Base-by-base conservation (phyloP, 2,113 vertebrate genomes). In the Crotophaga sulcirostris region DNA sequence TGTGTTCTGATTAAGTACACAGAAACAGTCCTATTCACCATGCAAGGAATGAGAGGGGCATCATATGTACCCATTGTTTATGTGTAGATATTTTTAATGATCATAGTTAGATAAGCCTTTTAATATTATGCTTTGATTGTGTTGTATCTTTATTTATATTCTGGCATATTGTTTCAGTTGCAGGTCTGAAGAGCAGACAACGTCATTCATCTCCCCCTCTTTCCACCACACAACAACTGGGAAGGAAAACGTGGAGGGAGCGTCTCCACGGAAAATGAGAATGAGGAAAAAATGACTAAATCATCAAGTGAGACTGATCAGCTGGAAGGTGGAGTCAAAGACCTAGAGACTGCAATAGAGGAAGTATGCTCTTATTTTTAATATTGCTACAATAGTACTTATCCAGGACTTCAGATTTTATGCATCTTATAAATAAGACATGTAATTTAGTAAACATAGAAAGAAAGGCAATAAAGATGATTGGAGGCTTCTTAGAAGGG, bases 1-100 rank as follows among this genome's bases (percentile, higher is more conserved):
- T 83, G 96, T 97, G 96, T 96, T 96, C 96, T 97, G 95, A 98
- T 97, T 97, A 97, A 97, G 82, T 92, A 95, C 76, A 96, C 94
- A 97, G 93, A 96, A 98, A 93, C 86, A 25, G 84, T 69, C 93
- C 84, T 85, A 63, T 91, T 97, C 77, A 92, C 87, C 9, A 21
- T n/a, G 64, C 24, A 84, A 91, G 90, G 95, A 97, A 96, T 88
- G 93, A 96, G 49, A 29, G 56, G 42, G 55, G 59, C 93, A 97
- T 95, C 91, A 62, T 96, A 96, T 94, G 90, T 90, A 96, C 29
- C 72, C 74, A 89, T 82, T 94, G 82, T 96, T 97, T 81, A 97
- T 84, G 90, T 95, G 84, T 84, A 96, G 95, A 91, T 94, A 88
- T 58, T 72, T 96, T 95, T 89, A 51, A 36, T 56, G 70, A 77